phyloP scores from a whole-genome alignment of 2,797 vertebrate genomes.

The Eptatretus atami region DNA sequence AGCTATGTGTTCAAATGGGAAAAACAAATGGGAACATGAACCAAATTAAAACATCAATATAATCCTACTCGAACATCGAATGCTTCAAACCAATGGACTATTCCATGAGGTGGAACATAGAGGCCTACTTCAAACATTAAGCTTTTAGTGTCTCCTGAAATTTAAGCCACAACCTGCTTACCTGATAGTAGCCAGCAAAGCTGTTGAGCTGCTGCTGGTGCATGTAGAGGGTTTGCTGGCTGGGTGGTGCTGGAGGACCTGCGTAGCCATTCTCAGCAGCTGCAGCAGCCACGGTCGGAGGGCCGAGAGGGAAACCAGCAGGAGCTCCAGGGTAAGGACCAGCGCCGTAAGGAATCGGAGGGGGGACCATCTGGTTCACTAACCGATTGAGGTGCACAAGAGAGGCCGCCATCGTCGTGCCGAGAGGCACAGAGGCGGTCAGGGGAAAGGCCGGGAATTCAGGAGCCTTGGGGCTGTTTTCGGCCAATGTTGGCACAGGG shows the following conservation, averaged over 20 bases:
- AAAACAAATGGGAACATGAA: no score
- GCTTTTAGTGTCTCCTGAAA: no score
- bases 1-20: no score
- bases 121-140: no score
- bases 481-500: not conserved
- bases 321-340: not conserved
- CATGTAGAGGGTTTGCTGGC: constrained; percentile 1
- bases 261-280: not conserved
- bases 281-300: not conserved
- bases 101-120: no score
- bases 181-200: not conserved
- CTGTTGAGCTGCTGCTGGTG: constrained; percentile 5
- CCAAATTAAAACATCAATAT: no score
- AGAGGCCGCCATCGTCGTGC: constrained; percentile 4
- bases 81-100: no score
- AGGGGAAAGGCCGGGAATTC: constrained; percentile 1
- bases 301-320: not conserved
- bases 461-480: not conserved
- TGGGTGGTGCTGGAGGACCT: not conserved
- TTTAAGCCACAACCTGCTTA: not conserved
- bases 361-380: constrained; percentile 3
- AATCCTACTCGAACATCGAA: no score
- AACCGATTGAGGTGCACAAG: constrained; percentile 3
- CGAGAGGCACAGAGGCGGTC: not conserved
- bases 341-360: constrained; percentile 1